Percentiles rank a stretch among this genome's conserved stretches.
These are phyloP conservation scores for Drosophila macrospina DNA, from an alignment of 2,888 invertebrate species.

Conservation along the genomic window DNA sequence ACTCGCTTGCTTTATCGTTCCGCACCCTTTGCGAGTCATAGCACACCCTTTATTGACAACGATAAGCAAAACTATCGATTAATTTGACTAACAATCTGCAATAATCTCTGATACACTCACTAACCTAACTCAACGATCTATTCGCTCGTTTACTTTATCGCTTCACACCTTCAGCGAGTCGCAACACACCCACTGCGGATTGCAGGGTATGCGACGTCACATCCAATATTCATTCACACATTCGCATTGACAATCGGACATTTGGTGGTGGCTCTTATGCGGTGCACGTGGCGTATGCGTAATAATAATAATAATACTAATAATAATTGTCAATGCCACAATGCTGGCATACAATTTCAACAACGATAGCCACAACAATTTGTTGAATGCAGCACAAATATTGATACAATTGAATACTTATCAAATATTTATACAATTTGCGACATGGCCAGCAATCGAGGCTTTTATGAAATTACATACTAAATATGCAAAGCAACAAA, in stretches of 20 bases:
- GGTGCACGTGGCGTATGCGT: conserved; percentile 71
- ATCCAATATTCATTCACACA: conserved; percentile 43
- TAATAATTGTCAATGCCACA: conserved; percentile 49
- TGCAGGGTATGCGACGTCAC: conserved; percentile 15
- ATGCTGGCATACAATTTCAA: conserved; percentile 47
- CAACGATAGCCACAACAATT: conserved; percentile 45
- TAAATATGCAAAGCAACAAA: conserved; percentile 11
- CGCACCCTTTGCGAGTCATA: no score
- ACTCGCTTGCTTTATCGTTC: no score
- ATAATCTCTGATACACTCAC: background rate
- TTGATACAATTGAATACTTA: conserved; percentile 44
- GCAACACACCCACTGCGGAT: conserved; percentile 17
- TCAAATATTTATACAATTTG: conserved; percentile 48
- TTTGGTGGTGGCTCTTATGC: conserved; percentile 38
- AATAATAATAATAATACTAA: conserved; percentile 69
- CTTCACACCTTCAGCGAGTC: conserved; percentile 11
- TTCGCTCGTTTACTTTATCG: background rate
- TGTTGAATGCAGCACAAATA: conserved; percentile 60
- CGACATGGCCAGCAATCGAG: conserved; percentile 18
- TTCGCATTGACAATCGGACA: conserved; percentile 31
- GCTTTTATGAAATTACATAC: conserved; percentile 17
- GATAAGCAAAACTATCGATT: no score
- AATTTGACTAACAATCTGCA: background rate
- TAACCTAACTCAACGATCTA: background rate
- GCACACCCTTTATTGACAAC: no score